Evolutionary conservation across 2,888 invertebrate species (phyloP).

Genomic region (Amiota minor): DNA sequence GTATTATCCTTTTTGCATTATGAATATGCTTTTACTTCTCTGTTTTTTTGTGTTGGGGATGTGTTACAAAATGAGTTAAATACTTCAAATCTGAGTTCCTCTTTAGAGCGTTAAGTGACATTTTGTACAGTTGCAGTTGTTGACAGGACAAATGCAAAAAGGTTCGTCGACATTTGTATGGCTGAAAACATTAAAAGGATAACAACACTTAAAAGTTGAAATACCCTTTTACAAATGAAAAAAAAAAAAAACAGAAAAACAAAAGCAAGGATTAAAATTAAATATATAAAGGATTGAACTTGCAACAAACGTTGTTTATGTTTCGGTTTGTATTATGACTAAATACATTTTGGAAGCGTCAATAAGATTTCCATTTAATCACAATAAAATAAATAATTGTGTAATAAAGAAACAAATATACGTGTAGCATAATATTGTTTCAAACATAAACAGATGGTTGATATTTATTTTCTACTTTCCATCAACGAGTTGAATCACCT

Average conservation of each 20-base stretch:
- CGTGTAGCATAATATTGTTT: no score
- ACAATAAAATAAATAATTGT: no score
- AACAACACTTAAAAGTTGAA: conserved; percentile 47
- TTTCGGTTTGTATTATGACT: no score
- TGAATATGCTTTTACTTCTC: conserved; percentile 36
- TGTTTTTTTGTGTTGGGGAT: conserved; percentile 22
- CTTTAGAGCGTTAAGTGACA: conserved; percentile 17
- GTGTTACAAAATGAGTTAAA: conserved; percentile 17
- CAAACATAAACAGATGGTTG: no score
- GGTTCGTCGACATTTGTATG: conserved; percentile 53
- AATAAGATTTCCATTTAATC: no score
- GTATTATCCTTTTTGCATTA: conserved; percentile 58
- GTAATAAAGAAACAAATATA: no score
- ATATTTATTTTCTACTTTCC: no score
- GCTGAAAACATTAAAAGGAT: conserved; percentile 49
- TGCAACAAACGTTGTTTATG: no score
- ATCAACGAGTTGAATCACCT: no score
- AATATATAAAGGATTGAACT: no score
- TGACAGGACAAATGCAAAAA: background rate
- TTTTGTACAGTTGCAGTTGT: conserved; percentile 21
- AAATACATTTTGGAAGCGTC: no score
- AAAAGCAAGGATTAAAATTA: background rate
- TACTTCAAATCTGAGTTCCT: conserved; percentile 18
- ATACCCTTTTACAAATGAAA: conserved; percentile 16
- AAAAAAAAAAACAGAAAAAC: conserved; percentile 22